Evolutionary conservation across 1,140 invertebrate species (phyloP), one percentile per base, ranked within the genome.

Genomic region (Sycophila sp.): DNA sequence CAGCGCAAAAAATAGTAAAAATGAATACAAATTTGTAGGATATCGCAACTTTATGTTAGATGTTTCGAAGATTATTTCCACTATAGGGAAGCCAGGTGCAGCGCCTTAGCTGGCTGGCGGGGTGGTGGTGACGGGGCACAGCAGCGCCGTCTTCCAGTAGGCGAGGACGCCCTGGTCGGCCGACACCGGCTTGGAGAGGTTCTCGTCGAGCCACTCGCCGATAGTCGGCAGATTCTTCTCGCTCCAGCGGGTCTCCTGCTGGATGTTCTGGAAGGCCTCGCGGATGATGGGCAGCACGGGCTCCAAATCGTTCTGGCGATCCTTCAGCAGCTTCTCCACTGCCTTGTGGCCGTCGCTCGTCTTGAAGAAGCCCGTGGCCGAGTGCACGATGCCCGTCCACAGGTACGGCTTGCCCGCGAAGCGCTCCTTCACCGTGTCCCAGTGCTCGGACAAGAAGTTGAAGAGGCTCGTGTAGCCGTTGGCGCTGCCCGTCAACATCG

Each of bases 301-400:
- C 0, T 90, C 91, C 65, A 92, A 91, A 73, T 92, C 88, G 1
- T 87, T 88, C 69, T 88, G 83, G 47, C 88, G 86, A 1, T 34
- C 87, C 76, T 87, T 80, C 59, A 92, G 91, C 0, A 93, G 75
- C 34, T 89, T 86, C 1, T 87, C 87, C 0, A 93, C 91, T 83
- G 90, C 87, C 38, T 92, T 88, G 24, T 92, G 84, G 10, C 92
- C 92, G 69, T 90, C 88, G 76, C 92, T 88, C 0, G 91, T 92
- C 34, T 90, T 91, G 77, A 93, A 93, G 11, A 89, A 87, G 0
- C 89, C 90, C 0, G 91, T 92, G 0, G 92, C 91, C 10, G 90
- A 90, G 51, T 90, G 89, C 13, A 94, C 89, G 5, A 94, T 82
- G 75, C 88, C 90, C 63, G 92, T 89, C 93, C 92, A 94, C 13